These are phyloP conservation scores for Lerista edwardsae DNA, from an alignment of 2,797 vertebrate species.

Conservation along the genomic window DNA sequence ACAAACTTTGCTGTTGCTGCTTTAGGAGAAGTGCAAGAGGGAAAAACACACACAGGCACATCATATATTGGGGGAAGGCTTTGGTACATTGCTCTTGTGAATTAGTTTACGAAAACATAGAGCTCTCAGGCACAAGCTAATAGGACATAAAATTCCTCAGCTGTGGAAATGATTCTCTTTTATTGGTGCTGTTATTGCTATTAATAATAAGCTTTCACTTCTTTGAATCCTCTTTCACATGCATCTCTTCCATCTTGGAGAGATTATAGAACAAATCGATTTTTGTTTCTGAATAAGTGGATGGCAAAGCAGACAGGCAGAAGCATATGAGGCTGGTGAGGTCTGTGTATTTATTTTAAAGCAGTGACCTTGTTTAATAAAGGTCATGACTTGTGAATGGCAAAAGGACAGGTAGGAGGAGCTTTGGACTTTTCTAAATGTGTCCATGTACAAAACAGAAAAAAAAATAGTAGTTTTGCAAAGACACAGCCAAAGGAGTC, in stretches of 20 bases:
- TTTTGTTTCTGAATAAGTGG: background rate
- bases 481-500: background rate
- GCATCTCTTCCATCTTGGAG: background rate
- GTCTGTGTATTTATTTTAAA: background rate
- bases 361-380: background rate
- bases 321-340: background rate
- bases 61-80: background rate
- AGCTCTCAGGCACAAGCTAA: background rate
- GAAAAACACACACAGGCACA: background rate
- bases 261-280: constrained; percentile 7
- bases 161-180: background rate
- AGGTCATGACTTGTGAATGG: background rate
- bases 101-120: background rate
- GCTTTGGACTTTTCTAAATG: background rate
- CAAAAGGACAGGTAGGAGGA: background rate
- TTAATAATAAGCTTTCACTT: constrained; percentile 9
- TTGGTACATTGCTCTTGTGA: background rate
- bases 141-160: background rate
- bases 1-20: background rate
- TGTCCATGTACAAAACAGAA: background rate
- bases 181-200: constrained; percentile 7
- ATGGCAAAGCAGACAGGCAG: background rate
- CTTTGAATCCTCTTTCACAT: background rate
- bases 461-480: background rate
- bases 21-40: background rate